phyloP scores from a whole-genome alignment of 2,888 invertebrate species.

The Eledona agricola region DNA sequence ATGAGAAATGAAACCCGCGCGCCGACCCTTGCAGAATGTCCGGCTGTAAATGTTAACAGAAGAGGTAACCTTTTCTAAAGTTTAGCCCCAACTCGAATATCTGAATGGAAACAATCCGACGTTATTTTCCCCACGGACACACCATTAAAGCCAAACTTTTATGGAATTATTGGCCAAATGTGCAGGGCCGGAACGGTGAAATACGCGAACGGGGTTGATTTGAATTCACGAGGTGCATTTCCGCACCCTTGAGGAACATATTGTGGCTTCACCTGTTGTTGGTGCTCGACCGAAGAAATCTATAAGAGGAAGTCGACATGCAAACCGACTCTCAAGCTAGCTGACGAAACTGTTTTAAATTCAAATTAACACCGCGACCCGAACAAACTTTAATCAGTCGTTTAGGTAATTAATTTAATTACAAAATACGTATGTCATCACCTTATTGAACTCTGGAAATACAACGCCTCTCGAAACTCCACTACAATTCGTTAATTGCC shows the following conservation, averaged over 20 bases:
- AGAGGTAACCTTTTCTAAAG: constrained; percentile 38
- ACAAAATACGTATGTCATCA: constrained; percentile 34
- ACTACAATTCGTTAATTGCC: constrained; percentile 24
- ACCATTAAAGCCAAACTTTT: constrained; percentile 42
- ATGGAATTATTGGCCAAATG: constrained; percentile 47
- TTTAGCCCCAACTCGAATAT: constrained; percentile 38
- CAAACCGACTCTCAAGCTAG: constrained; percentile 1
- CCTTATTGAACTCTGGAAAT: constrained; percentile 31
- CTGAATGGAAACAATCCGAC: constrained; percentile 38
- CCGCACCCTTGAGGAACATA: constrained; percentile 30
- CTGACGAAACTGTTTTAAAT: constrained; percentile 22
- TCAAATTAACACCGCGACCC: constrained; percentile 19
- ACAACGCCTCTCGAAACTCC: constrained; percentile 20
- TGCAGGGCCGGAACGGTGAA: constrained; percentile 25
- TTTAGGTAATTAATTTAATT: constrained; percentile 35
- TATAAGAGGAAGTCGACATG: too few relatives aligned
- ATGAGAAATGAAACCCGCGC: constrained; percentile 31
- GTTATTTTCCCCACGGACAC: constrained; percentile 38
- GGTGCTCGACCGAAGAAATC: too few relatives aligned
- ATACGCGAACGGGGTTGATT: constrained; percentile 29
- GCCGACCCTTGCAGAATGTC: constrained; percentile 36
- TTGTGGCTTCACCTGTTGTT: constrained; percentile 38
- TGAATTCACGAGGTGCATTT: constrained; percentile 35
- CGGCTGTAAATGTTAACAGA: constrained; percentile 39
- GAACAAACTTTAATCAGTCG: constrained; percentile 29